Evolutionary conservation across 1,140 invertebrate species (phyloP), one percentile per base, ranked within the genome.

Genomic region (Diabrotica virgifera): DNA sequence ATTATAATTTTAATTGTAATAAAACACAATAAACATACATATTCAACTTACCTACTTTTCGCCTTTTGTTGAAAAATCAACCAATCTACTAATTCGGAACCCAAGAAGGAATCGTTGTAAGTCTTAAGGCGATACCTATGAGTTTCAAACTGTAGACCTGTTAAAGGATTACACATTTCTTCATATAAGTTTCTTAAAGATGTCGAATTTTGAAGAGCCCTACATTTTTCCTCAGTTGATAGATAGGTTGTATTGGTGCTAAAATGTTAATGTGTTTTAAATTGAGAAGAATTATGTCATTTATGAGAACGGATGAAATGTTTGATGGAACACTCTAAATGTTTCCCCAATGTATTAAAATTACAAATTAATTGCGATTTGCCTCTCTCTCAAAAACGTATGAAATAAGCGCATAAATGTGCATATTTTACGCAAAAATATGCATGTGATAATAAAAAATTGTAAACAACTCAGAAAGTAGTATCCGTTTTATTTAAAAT

Each of bases 61-160:
- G 87, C 87, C 79, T 89, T 90, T 71, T 89, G 86, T 72, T 89
- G 87, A 60, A 80, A 79, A 56, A 92, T 83, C 52, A 93, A 81
- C 90, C 90, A 93, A 72, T 92, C 89, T 6, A 93, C 89, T 14
- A 93, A 76, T 73, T 91, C 87, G 58, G 83, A 87, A 10, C 90
- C 91, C 37, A 86, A 76, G 72, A 91, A 87, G 74, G 89, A 89
- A 65, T 85, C 85, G 51, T 85, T 79, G 74, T 87, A 88, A 62
- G 84, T 89, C 73, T 87, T 84, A 9, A 90, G 76, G 63, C 86
- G 81, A 71, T 89, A 83, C 54, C 89, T 80, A 71, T 89, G 87
- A 4, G 83, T 86, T 67, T 85, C 83, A 64, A 90, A 82, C 50
- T 81, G 77, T 46, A 92, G 65, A 7, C 77, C 76, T 14, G 71